Evolutionary conservation across 2,888 invertebrate genomes (phyloP).

Genomic region (Agrotis clavis): DNA sequence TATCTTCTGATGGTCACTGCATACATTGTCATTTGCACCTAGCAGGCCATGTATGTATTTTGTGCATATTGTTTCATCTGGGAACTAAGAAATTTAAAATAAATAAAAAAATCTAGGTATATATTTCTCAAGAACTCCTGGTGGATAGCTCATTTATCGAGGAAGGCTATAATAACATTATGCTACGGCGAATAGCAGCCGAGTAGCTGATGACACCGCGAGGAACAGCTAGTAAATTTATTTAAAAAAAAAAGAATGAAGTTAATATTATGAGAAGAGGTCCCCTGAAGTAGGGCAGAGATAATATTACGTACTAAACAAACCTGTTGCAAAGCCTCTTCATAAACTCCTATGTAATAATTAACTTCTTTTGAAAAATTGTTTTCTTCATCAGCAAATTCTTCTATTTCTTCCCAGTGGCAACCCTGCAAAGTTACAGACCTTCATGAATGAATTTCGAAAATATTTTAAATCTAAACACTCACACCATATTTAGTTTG

Average conservation of each 20-base stretch:
- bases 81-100: conserved; percentile 73
- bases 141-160: too few relatives aligned
- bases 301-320: not conserved
- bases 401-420: conserved; percentile 84
- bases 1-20: conserved; percentile 79
- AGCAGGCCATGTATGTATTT: conserved; percentile 84
- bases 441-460: not conserved
- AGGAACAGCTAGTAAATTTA: too few relatives aligned
- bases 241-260: too few relatives aligned
- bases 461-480: not conserved
- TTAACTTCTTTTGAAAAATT: conserved; percentile 77
- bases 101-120: not conserved
- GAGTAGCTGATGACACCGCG: too few relatives aligned
- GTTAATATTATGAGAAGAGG: too few relatives aligned
- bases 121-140: too few relatives aligned
- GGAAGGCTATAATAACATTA: too few relatives aligned
- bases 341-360: conserved; percentile 82
- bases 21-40: conserved; percentile 74
- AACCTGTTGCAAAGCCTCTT: conserved; percentile 83
- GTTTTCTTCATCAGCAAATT: conserved; percentile 75
- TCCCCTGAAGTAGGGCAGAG: too few relatives aligned
- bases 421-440: conserved; percentile 75
- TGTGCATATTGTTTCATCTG: conserved; percentile 82
- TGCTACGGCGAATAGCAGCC: too few relatives aligned
- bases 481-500: too few relatives aligned